Base-by-base conservation (phyloP, 2,797 vertebrate genomes). In the Clarias platycephalus region DNA sequence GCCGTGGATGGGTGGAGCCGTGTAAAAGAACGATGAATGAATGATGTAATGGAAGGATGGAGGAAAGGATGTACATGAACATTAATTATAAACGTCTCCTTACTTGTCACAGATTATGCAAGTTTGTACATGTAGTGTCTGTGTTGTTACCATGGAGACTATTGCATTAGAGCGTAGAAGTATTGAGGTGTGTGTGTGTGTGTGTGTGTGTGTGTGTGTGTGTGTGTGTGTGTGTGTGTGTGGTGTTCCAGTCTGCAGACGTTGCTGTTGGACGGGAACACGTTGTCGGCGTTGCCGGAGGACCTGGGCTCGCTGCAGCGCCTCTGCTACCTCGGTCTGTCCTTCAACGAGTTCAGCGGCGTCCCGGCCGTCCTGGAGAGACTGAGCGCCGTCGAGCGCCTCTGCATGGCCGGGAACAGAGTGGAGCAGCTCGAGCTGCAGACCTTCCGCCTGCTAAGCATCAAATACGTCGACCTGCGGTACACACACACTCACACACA, bases 381-480 rank as follows among this genome's bases (percentile, higher is more conserved):
- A 64, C 83, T 99, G 87, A 90, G 93, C 58, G 94, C 95, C 83
- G 94, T 98, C 94, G 98, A 99, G 91, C 97, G 96, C 83, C 96
- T 99, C 53, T 99, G 98, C 87, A 98, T 99, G 98, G 95, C 97
- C 0, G 98, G 98, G 81, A 99, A 99, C 91, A 95, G 94, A 90
- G 82, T 99, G 68, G 93, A 96, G 76, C 94, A 90, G 0, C 94
- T 99, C 60, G 91, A 90, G 57, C 92, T 99, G 28, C 96, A 96
- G 91, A 91, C 93, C 31, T 94, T 99, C 87, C 91, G 94, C 86
- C 95, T 97, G 92, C 95, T 97, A 72, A 96, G 96, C 44, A 94
- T 99, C 90, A 98, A 96, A 90, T 96, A 99, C 20, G 93, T 98
- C 53, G 98, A 99, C 89, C 94, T 99, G 77, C 95, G 98, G 98